Conservation (phyloP, 1,140 invertebrate genomes). For the Habropoda laboriosa region DNA sequence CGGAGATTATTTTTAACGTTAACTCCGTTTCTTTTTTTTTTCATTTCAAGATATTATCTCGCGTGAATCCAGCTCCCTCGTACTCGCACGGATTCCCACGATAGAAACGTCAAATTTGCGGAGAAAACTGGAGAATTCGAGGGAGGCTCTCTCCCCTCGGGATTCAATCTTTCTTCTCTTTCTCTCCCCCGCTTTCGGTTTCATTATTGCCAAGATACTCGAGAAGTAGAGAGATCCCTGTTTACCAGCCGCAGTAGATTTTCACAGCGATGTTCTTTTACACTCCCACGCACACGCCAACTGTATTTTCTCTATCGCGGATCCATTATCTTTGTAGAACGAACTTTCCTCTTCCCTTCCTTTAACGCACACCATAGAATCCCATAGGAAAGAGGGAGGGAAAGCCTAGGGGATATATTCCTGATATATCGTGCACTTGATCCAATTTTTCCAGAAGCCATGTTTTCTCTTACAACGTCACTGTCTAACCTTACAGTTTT, state of each 20-base stretch:
- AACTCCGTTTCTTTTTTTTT: no score
- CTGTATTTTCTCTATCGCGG: neutral
- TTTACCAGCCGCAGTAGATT: neutral
- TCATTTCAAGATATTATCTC: neutral
- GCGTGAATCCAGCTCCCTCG: neutral
- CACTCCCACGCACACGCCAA: neutral
- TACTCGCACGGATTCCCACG: neutral
- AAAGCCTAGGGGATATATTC: no score
- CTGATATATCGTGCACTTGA: neutral
- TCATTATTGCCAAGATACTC: neutral
- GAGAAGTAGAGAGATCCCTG: neutral
- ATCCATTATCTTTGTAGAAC: constrained; percentile 1
- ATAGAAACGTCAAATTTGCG: constrained; percentile 15
- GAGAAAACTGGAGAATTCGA: neutral
- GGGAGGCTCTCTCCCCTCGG: neutral
- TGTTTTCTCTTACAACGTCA: no score
- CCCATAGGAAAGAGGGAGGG: no score
- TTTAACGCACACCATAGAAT: no score
- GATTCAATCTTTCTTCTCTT: neutral
- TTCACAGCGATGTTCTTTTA: neutral
- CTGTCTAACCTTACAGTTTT: no score
- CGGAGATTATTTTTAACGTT: no score
- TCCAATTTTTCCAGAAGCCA: neutral
- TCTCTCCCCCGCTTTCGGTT: neutral
- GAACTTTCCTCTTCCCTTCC: constrained; percentile 9